Conservation (phyloP, 2,797 vertebrate genomes). For the Triplophysa bombifrons region DNA sequence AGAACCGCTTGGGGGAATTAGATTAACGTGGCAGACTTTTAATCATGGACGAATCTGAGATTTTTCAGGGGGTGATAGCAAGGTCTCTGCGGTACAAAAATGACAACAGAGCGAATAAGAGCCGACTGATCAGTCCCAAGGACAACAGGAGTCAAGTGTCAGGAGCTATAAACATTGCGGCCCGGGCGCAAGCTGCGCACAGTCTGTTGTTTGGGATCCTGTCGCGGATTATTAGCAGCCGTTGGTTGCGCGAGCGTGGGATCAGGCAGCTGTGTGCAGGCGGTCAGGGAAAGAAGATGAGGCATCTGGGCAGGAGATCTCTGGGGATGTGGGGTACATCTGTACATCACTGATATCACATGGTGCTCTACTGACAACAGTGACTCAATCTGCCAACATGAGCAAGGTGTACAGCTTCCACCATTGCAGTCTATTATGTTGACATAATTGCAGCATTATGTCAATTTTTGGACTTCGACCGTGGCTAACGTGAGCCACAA, state of each 20-base stretch:
- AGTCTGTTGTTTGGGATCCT: constrained; percentile 65
- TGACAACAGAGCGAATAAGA: constrained; percentile 62
- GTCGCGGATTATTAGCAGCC: constrained; percentile 66
- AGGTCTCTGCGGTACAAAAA: constrained; percentile 38
- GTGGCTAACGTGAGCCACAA: background rate
- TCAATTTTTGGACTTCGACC: background rate
- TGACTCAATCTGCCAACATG: constrained; percentile 6
- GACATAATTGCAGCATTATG: constrained; percentile 13
- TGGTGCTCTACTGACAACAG: constrained; percentile 34
- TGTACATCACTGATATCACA: constrained; percentile 43
- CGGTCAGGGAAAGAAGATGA: constrained; percentile 40
- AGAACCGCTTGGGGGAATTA: constrained; percentile 59
- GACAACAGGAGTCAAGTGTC: constrained; percentile 67
- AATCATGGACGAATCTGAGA: constrained; percentile 50
- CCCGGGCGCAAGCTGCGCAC: constrained; percentile 52
- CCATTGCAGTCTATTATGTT: constrained; percentile 2
- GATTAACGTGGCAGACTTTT: constrained; percentile 60
- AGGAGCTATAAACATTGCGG: constrained; percentile 62
- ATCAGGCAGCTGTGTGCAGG: constrained; percentile 50
- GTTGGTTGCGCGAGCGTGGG: constrained; percentile 55
- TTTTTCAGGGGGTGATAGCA: constrained; percentile 26
- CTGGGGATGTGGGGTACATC: constrained; percentile 50
- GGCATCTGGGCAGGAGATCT: constrained; percentile 60
- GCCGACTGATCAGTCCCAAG: constrained; percentile 64
- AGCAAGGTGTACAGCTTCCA: constrained; percentile 12